A percentile compares a stretch with the other conserved stretches of the same genome.
phyloP scores from a whole-genome alignment of 1,140 invertebrate species.

The Drosophila fuyamai region DNA sequence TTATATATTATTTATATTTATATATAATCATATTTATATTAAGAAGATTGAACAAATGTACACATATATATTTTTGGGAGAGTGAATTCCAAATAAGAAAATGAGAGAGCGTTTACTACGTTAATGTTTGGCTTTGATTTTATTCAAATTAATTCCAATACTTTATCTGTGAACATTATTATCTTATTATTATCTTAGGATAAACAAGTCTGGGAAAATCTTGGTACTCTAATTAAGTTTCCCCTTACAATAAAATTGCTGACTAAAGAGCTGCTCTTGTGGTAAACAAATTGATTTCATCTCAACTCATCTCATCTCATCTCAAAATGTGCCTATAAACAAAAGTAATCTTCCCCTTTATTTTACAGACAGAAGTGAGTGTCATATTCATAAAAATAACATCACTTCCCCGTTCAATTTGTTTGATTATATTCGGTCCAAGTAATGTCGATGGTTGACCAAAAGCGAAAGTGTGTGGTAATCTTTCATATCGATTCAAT shows the following conservation, averaged over 20 bases:
- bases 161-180: too few relatives aligned
- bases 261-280: neutral
- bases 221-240: too few relatives aligned
- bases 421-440: slow-evolving; percentile 20
- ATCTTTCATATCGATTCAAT: slow-evolving; percentile 34
- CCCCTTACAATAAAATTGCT: neutral
- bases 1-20: too few relatives aligned
- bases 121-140: too few relatives aligned
- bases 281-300: slow-evolving; percentile 5
- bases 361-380: neutral
- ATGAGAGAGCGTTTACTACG: too few relatives aligned
- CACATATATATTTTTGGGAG: too few relatives aligned
- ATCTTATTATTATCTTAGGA: too few relatives aligned
- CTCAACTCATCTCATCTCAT: neutral
- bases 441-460: slow-evolving; percentile 22
- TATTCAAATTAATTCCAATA: too few relatives aligned
- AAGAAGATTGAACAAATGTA: too few relatives aligned
- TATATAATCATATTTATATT: too few relatives aligned
- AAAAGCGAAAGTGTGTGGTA: neutral
- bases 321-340: slow-evolving; percentile 1
- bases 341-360: neutral
- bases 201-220: too few relatives aligned
- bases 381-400: slow-evolving; percentile 5
- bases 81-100: too few relatives aligned
- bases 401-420: slow-evolving; percentile 7